phyloP scores from a whole-genome alignment of 2,113 vertebrate genomes.

The Azemiops feae region DNA sequence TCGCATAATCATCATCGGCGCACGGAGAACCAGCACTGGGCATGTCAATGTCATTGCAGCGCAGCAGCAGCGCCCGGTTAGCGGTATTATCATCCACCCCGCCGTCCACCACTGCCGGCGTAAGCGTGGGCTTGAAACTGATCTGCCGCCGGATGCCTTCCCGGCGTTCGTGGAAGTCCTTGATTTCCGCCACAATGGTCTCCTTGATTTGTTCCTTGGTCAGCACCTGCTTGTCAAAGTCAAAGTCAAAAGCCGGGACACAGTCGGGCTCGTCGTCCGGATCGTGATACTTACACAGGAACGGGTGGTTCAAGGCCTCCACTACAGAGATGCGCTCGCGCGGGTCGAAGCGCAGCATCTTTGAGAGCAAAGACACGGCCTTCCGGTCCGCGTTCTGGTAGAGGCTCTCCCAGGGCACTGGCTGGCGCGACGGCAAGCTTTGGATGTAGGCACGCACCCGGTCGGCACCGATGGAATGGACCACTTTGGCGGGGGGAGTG shows the following conservation, averaged over 20 bases:
- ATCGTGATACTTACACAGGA: constrained; percentile 90
- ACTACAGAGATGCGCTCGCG: constrained; percentile 79
- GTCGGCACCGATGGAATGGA: constrained; percentile 86
- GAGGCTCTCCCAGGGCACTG: constrained; percentile 78
- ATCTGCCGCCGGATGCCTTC: constrained; percentile 80
- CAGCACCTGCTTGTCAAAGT: constrained; percentile 81
- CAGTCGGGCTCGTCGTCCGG: constrained; percentile 90
- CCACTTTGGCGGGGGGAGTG: constrained; percentile 80
- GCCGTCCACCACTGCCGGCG: constrained; percentile 56
- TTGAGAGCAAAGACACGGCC: constrained; percentile 77
- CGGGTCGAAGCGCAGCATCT: constrained; percentile 87
- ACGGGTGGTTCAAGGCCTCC: constrained; percentile 84
- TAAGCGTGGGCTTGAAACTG: constrained; percentile 78
- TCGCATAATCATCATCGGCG: constrained; percentile 55
- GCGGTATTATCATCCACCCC: rapidly evolving
- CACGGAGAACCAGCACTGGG: constrained; percentile 83
- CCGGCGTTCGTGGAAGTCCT: constrained; percentile 84
- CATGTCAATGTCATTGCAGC: constrained; percentile 87
- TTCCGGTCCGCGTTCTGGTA: constrained; percentile 79
- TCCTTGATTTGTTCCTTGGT: constrained; percentile 88
- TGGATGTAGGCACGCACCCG: constrained; percentile 87
- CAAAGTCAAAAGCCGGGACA: constrained; percentile 91
- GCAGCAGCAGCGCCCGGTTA: neutral
- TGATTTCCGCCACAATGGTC: constrained; percentile 89
- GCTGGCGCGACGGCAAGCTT: constrained; percentile 80